A percentile compares a stretch with the other conserved stretches of the same genome.
These are phyloP conservation scores for Heliocidaris erythrogramma DNA, from an alignment of 35 echinoderm and acorn worm genomes.

Conservation along the genomic window DNA sequence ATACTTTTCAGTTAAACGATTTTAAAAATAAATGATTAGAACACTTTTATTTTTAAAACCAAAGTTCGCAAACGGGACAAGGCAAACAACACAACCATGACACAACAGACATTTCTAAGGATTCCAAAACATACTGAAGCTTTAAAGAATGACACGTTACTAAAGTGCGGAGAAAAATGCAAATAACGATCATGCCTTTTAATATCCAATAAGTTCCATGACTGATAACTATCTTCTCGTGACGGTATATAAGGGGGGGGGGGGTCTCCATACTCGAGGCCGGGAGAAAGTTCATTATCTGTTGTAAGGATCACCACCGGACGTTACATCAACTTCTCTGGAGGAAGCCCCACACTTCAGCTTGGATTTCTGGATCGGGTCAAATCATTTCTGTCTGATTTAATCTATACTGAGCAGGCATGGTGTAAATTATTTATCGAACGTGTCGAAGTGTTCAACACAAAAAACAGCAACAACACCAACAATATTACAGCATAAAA, in stretches of 20 bases:
- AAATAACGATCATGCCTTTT: neutral
- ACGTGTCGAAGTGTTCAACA: neutral
- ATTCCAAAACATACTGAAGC: too few species aligned
- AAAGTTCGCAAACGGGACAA: too few species aligned
- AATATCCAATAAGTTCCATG: neutral
- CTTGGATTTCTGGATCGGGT: slow-evolving; percentile 1
- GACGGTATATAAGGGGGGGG: neutral
- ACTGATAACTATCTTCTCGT: neutral
- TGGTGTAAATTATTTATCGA: neutral
- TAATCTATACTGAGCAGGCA: neutral
- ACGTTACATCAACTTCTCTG: slow-evolving; percentile 3
- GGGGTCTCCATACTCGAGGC: neutral
- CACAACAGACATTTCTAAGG: too few species aligned
- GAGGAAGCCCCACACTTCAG: neutral
- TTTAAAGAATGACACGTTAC: too few species aligned
- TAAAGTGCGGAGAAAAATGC: neutral
- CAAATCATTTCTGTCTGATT: slow-evolving; percentile 34
- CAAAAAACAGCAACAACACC: neutral
- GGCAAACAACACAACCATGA: too few species aligned
- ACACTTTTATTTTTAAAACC: too few species aligned
- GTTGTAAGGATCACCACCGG: neutral
- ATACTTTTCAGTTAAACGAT: neutral
- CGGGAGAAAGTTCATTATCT: neutral
- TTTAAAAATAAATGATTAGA: neutral
- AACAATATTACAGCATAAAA: too few species aligned